phyloP scores from a whole-genome alignment of 2,113 vertebrate species.

The Platanista minor region DNA sequence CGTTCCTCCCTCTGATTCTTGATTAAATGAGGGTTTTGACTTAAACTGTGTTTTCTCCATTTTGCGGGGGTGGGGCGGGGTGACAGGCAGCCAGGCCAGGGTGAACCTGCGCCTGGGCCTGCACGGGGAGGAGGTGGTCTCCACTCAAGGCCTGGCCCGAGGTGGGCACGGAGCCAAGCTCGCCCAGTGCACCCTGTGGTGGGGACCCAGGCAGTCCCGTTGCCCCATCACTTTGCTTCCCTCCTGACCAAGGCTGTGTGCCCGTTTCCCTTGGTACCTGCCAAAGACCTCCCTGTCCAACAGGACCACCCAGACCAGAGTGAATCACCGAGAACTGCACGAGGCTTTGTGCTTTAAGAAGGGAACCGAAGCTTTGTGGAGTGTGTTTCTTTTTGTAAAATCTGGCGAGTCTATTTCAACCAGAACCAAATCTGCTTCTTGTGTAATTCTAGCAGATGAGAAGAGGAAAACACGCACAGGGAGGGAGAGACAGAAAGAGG shows the following conservation, averaged over 20 bases:
- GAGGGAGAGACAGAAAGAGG: too few relatives aligned
- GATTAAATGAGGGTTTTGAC: not conserved
- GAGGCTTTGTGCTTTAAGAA: not conserved
- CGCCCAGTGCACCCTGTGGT: rapidly evolving
- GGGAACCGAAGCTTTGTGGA: too few relatives aligned
- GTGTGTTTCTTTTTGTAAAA: not conserved
- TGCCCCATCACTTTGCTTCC: not conserved
- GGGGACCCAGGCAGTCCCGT: rapidly evolving
- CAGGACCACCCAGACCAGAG: not conserved
- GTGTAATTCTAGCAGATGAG: not conserved
- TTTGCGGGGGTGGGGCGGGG: rapidly evolving
- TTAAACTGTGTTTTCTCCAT: not conserved
- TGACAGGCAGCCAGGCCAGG: not conserved
- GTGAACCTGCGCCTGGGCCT: rapidly evolving
- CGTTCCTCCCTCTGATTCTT: not conserved
- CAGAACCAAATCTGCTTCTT: not conserved
- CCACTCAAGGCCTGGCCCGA: not conserved
- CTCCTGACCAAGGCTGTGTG: rapidly evolving
- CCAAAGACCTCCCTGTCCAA: rapidly evolving
- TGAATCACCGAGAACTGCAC: rapidly evolving
- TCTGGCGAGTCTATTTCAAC: not conserved
- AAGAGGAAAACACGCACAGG: not conserved
- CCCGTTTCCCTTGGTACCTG: not conserved
- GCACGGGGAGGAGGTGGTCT: not conserved
- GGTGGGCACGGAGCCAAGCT: not conserved